phyloP scores from a whole-genome alignment of 37 sponge, comb jelly and placozoan genomes.

The Corticium candelabrum region DNA sequence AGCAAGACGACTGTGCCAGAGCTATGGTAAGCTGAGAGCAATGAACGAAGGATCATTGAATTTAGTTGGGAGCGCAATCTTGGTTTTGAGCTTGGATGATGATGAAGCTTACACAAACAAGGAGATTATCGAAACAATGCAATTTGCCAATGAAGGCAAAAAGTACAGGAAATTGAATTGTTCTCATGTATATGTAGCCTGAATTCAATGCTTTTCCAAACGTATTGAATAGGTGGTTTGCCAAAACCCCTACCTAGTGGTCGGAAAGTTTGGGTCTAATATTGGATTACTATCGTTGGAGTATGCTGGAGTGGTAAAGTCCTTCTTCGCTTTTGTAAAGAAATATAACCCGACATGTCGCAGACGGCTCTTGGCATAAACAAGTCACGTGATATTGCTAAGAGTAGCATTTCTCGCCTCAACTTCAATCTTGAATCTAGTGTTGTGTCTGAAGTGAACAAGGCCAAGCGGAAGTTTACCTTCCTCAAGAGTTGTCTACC shows the following conservation, averaged over 20 bases:
- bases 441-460: background rate
- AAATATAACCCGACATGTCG: background rate
- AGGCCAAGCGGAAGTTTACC: background rate
- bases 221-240: background rate
- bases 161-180: too few relatives aligned
- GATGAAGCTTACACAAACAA: background rate
- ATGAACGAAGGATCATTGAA: background rate
- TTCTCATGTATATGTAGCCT: background rate
- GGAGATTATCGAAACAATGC: background rate
- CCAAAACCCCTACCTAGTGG: too few relatives aligned
- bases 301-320: too few relatives aligned
- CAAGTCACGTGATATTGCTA: background rate
- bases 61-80: background rate
- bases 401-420: background rate
- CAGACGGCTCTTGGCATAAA: background rate
- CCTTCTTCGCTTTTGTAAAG: background rate
- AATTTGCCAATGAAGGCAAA: background rate
- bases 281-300: too few relatives aligned
- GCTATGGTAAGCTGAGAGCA: background rate
- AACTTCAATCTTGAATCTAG: background rate
- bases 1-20: background rate
- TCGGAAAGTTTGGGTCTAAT: too few relatives aligned
- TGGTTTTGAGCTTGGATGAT: background rate
- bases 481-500: too few relatives aligned
- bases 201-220: background rate